Evolutionary conservation across 2,888 invertebrate genomes (phyloP), one percentile per base, ranked within the genome.

Genomic region (Polyommatus iphigenia): DNA sequence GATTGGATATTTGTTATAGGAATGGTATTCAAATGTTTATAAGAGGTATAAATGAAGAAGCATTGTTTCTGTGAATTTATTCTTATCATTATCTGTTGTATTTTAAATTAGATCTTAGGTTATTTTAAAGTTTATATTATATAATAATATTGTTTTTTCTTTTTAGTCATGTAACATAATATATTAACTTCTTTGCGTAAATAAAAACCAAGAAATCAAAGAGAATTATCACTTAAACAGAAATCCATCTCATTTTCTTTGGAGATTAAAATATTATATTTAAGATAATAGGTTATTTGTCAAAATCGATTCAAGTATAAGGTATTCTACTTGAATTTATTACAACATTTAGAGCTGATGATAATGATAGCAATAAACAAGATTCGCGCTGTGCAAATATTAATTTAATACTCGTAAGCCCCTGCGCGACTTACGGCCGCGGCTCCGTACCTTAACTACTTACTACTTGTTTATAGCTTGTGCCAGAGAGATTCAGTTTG

Each of bases 371-470:
- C 24, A 62, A 24, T 24, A 24, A 20, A 62, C 62, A 62, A 62
- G 62, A 62, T 24, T 62, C 62, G 24, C 20, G 62, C 24, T 13
- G 62, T 62, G 62, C 62, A 62, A 62, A 62, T 62, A 62, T 62
- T 62, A 24, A 62, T 62, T 62, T 62, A 62, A 62, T 24, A 24
- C 24, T 62, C 24, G 13, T 62, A 62, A 62, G 24, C 62, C 13
- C 13, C 20, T 3, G 13, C 24, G 24, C 4, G 24, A 62, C 20
- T 59, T n/a, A 7, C 62, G 24, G 24, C 24, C 24, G 62, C 10
- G 62, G 62, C 13, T 62, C 24, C 13, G 3, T 46, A 46, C 46
- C 46, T 46, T 46, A 24, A 62, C 62, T 62, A 62, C 62, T 20
- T 24, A 62, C 62, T 20, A 62, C 62, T 62, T 62, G 62, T 62